Evolutionary conservation across 1,140 invertebrate species (phyloP).

Genomic region (Hyposmocoma kahamanoa): DNA sequence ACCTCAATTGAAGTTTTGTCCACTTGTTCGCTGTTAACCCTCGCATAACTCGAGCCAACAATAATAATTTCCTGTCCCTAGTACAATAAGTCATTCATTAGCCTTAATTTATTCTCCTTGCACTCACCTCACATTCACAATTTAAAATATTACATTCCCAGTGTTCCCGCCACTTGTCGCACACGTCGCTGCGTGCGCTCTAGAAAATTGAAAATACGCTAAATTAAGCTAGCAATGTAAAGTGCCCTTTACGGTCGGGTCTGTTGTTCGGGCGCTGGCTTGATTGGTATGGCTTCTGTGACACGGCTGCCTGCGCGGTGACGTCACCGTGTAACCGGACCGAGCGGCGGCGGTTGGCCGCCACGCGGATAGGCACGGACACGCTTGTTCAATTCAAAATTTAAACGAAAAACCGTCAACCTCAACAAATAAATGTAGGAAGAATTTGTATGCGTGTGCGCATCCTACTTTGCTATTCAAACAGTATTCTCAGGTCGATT

Average conservation of each 20-base stretch:
- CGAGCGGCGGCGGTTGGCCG: conserved; percentile 25
- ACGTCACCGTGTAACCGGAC: conserved; percentile 51
- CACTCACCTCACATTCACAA: conserved; percentile 49
- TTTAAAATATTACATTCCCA: conserved; percentile 19
- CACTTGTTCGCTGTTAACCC: conserved; percentile 9
- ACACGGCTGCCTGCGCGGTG: conserved; percentile 51
- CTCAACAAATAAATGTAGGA: too few relatives aligned
- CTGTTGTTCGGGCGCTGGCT: conserved; percentile 23
- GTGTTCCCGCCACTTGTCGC: conserved; percentile 17
- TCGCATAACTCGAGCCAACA: conserved; percentile 39
- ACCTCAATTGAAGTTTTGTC: too few relatives aligned
- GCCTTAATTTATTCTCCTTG: conserved; percentile 66
- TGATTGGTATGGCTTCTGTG: conserved; percentile 60
- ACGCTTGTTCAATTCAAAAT: too few relatives aligned
- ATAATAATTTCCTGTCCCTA: conserved; percentile 67
- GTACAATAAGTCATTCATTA: conserved; percentile 70
- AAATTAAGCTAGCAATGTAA: conserved; percentile 35
- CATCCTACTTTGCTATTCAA: too few relatives aligned
- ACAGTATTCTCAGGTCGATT: too few relatives aligned
- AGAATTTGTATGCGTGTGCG: too few relatives aligned
- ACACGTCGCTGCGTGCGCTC: neutral
- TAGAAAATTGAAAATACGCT: neutral
- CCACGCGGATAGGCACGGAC: neutral
- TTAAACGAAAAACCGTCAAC: too few relatives aligned
- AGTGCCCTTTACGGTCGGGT: conserved; percentile 19